phyloP scores from a whole-genome alignment of 92 coral and sea anemone species.

The Bergia puertoricense region DNA sequence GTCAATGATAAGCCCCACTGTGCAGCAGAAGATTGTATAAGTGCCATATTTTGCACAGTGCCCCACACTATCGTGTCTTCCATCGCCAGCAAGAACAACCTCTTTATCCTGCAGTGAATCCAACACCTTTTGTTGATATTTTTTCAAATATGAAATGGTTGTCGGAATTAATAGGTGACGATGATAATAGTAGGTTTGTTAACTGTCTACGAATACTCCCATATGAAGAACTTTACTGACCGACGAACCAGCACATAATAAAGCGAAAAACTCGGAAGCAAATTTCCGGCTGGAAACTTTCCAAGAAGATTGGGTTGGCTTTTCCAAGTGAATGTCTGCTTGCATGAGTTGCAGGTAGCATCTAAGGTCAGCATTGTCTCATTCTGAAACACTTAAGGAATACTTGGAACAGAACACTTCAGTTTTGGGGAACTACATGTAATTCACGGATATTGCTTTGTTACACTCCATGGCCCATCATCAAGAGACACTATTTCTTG shows the following conservation, averaged over 20 bases:
- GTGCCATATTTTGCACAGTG: slow-evolving; percentile 30
- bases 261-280: slow-evolving; percentile 38
- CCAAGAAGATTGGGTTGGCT: slow-evolving; percentile 51
- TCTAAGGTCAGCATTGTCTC: slow-evolving; percentile 38
- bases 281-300: slow-evolving; percentile 37
- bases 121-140: slow-evolving; percentile 30
- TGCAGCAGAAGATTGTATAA: slow-evolving; percentile 32
- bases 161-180: slow-evolving; percentile 27
- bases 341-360: slow-evolving; percentile 34
- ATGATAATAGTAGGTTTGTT: slow-evolving; percentile 15
- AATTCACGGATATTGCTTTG: too few species aligned
- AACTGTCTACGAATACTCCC: slow-evolving; percentile 9
- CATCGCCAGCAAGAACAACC: slow-evolving; percentile 48
- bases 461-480: too few species aligned
- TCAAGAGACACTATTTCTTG: too few species aligned
- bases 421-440: too few species aligned
- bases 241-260: slow-evolving; percentile 40
- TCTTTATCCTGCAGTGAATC: slow-evolving; percentile 21
- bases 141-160: slow-evolving; percentile 13
- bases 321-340: slow-evolving; percentile 27
- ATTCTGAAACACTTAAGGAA: background rate
- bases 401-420: too few species aligned
- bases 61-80: slow-evolving; percentile 43
- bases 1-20: slow-evolving; percentile 35
- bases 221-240: slow-evolving; percentile 32